Percentiles rank a stretch among this genome's conserved stretches.
Conservation (phyloP, 2,797 vertebrate species). For the Peromyscus aztecus region DNA sequence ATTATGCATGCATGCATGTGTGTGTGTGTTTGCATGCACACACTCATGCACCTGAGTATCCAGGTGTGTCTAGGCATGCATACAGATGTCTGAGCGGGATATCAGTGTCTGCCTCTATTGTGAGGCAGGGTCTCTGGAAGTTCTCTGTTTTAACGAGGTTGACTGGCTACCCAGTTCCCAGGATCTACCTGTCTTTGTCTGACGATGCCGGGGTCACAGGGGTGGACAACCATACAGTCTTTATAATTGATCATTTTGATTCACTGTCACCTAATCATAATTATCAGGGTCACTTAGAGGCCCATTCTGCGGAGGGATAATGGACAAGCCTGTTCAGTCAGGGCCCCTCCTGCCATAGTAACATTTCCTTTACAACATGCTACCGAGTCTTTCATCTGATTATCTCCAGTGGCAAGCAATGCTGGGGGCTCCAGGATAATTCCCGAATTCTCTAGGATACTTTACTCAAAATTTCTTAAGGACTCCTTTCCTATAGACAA, state of each 20-base stretch:
- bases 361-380: background rate
- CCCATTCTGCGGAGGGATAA: background rate
- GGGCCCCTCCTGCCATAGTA: background rate
- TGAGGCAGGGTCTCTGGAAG: background rate
- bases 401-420: background rate
- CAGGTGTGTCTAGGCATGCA: background rate
- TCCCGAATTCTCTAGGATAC: background rate
- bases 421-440: background rate
- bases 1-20: rapidly evolving
- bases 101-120: background rate
- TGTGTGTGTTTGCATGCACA: background rate
- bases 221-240: background rate
- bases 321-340: background rate
- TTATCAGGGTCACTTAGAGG: background rate
- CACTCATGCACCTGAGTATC: background rate
- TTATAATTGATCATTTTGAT: background rate
- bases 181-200: background rate
- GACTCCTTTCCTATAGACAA: background rate
- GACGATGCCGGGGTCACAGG: background rate
- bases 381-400: background rate
- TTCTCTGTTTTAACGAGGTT: background rate
- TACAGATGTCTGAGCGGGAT: background rate
- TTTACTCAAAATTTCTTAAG: background rate
- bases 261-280: conserved; percentile 21
- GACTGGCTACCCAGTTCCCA: too few species aligned